Evolutionary conservation across 2,888 invertebrate species (phyloP).

Genomic region (Pandemis heparana): DNA sequence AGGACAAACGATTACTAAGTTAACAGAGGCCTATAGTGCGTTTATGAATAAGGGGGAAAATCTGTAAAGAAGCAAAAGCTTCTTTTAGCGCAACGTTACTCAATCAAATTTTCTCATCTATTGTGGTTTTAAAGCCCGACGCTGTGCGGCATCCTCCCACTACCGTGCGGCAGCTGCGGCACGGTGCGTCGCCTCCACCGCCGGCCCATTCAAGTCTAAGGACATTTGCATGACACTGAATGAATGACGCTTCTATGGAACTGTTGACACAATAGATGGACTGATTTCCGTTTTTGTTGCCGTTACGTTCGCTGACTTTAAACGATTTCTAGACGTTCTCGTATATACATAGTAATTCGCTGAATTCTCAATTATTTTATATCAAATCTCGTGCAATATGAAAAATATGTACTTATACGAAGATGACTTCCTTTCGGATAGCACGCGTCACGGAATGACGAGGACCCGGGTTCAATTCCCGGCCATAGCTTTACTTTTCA

Average conservation of each 20-base stretch:
- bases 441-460: no score
- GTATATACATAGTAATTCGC: background rate
- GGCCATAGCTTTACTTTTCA: no score
- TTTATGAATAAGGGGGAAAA: no score
- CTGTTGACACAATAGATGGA: constrained; percentile 10
- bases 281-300: constrained; percentile 10
- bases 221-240: constrained; percentile 27
- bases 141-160: background rate
- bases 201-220: constrained; percentile 22
- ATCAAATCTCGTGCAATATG: no score
- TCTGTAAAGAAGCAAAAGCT: no score
- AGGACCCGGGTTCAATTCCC: no score
- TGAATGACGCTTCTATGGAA: constrained; percentile 15
- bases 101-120: background rate
- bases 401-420: no score
- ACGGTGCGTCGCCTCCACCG: background rate
- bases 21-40: no score
- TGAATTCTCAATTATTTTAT: no score
- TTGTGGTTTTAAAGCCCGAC: background rate
- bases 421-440: no score
- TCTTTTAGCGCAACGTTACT: no score
- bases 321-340: background rate
- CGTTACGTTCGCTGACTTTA: background rate
- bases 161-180: background rate
- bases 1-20: no score